These are phyloP conservation scores for Phrynocephalus forsythii DNA, from an alignment of 2,797 vertebrate species.

Conservation along the genomic window DNA sequence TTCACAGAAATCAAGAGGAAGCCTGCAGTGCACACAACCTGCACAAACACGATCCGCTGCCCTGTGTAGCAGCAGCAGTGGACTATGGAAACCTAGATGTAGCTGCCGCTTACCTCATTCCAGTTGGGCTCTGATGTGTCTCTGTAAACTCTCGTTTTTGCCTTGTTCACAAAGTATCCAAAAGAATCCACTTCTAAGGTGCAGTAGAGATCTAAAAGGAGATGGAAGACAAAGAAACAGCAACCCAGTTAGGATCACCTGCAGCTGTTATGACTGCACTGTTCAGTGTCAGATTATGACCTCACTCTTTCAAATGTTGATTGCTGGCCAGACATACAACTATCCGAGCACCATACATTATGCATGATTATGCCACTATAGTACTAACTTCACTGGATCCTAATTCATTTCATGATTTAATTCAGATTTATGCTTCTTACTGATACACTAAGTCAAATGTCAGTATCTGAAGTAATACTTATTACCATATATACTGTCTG, in stretches of 20 bases:
- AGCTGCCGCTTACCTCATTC: constrained; percentile 88
- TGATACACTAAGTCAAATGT: no score
- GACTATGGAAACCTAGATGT: accelerated
- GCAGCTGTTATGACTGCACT: not conserved
- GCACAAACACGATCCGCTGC: not conserved
- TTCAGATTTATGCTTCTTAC: no score
- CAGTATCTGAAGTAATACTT: no score
- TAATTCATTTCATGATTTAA: no score
- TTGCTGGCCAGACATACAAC: no score
- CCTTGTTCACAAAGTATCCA: constrained; percentile 97
- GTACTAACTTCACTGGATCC: no score
- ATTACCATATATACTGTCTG: no score
- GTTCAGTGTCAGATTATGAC: no score
- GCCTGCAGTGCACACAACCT: not conserved
- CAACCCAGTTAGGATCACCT: accelerated
- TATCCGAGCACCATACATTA: no score
- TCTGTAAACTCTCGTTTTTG: constrained; percentile 93
- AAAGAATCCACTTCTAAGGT: constrained; percentile 97
- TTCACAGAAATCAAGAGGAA: no score
- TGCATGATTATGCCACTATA: no score
- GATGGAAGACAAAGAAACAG: not conserved
- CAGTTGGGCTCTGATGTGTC: constrained; percentile 93
- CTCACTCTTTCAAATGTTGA: no score
- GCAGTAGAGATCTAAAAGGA: constrained; percentile 91
- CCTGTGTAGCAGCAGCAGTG: not conserved